These are phyloP conservation scores for Berghia stephanieae DNA, from an alignment of 1,140 invertebrate genomes.

Conservation along the genomic window DNA sequence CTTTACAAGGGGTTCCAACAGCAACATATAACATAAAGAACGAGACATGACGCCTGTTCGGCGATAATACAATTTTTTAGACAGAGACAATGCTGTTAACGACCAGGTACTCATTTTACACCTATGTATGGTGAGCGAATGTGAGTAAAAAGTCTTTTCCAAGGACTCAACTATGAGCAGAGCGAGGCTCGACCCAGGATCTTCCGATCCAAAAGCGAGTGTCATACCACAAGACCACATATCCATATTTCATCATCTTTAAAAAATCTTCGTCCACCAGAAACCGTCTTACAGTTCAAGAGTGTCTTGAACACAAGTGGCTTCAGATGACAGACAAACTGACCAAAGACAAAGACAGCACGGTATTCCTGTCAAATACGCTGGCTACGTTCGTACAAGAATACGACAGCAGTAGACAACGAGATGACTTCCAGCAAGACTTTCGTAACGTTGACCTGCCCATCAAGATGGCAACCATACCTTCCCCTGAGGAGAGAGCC, in stretches of 20 bases:
- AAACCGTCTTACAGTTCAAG: conserved; percentile 91
- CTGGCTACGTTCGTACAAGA: conserved; percentile 54
- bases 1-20: too few relatives aligned
- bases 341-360: conserved; percentile 89
- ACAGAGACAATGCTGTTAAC: too few relatives aligned
- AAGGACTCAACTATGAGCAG: background rate
- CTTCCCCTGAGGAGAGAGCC: background rate
- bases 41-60: too few relatives aligned
- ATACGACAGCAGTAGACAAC: conserved; percentile 39
- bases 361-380: conserved; percentile 67
- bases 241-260: conserved; percentile 12
- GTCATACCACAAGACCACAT: conserved; percentile 4
- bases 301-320: conserved; percentile 96
- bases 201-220: background rate
- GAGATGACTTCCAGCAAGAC: conserved; percentile 21
- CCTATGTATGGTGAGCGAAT: too few relatives aligned
- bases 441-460: conserved; percentile 34
- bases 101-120: too few relatives aligned
- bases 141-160: background rate
- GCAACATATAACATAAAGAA: too few relatives aligned
- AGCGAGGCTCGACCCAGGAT: background rate
- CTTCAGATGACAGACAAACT: conserved; percentile 89
- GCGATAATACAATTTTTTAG: too few relatives aligned
- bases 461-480: conserved; percentile 4
- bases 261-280: conserved; percentile 69